These are phyloP conservation scores for Lumbricus terrestris DNA, from an alignment of 2,888 invertebrate genomes.

Conservation along the genomic window DNA sequence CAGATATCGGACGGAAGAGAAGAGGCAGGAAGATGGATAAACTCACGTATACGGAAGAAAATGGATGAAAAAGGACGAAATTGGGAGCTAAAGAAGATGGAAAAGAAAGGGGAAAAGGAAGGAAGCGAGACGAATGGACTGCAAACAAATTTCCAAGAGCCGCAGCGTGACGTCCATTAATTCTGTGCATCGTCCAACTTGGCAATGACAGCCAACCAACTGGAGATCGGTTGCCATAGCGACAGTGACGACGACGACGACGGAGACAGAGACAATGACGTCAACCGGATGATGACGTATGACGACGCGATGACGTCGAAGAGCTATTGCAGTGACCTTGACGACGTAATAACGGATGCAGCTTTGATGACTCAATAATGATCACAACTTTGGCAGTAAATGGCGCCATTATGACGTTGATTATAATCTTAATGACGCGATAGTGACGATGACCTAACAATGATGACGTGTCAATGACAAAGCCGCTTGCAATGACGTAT, in stretches of 20 bases:
- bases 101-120: too few relatives aligned
- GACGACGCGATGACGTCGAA: not conserved
- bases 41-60: not conserved
- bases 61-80: not conserved
- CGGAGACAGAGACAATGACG: not conserved
- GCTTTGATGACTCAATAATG: not conserved
- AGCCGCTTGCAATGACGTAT: not conserved
- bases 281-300: not conserved
- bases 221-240: not conserved
- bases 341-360: too few relatives aligned
- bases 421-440: not conserved
- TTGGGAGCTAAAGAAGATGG: too few relatives aligned
- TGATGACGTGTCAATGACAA: not conserved
- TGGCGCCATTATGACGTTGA: not conserved
- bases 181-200: not conserved
- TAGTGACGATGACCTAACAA: not conserved
- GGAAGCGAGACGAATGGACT: not conserved
- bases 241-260: not conserved
- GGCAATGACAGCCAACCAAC: not conserved
- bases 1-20: not conserved
- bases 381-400: not conserved
- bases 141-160: not conserved
- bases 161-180: not conserved
- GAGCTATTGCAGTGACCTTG: not conserved
- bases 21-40: not conserved